Conservation (phyloP, 2,797 vertebrate genomes). For the Fringilla coelebs region DNA sequence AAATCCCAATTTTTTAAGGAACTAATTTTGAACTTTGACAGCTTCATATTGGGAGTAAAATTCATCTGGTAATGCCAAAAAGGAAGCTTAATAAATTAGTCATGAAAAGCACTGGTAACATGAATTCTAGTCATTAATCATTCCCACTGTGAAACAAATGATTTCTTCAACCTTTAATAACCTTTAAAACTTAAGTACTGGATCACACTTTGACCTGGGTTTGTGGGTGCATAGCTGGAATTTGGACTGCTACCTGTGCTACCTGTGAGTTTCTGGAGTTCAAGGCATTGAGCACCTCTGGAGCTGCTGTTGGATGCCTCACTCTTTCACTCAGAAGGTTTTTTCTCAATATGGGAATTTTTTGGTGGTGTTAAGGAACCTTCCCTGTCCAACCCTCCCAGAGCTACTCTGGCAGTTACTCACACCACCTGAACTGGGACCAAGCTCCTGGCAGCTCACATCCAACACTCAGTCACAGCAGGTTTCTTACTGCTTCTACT, state of each 20-base stretch:
- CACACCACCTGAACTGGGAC: fast-evolving
- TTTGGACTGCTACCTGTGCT: not conserved
- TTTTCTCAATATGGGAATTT: not conserved
- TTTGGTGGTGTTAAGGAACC: not conserved
- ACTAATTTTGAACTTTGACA: not conserved
- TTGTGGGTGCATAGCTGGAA: not conserved
- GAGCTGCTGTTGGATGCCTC: not conserved
- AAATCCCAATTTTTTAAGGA: not conserved
- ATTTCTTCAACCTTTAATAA: not conserved
- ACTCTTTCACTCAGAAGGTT: not conserved
- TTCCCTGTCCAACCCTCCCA: not conserved
- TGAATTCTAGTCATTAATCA: not conserved
- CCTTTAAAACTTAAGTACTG: not conserved
- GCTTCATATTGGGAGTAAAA: not conserved
- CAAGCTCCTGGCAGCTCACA: not conserved
- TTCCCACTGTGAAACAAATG: constrained; percentile 5
- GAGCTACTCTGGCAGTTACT: not conserved
- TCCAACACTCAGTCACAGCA: not conserved
- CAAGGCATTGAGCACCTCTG: not conserved
- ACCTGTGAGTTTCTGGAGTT: not conserved
- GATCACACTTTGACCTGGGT: not conserved
- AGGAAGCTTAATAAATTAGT: not conserved
- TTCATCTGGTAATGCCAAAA: not conserved
- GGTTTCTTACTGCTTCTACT: not conserved
- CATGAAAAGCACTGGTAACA: not conserved